Evolutionary conservation across 2,797 vertebrate species (phyloP), one percentile per base, ranked within the genome.

Genomic region (Sebastes trivittatus): DNA sequence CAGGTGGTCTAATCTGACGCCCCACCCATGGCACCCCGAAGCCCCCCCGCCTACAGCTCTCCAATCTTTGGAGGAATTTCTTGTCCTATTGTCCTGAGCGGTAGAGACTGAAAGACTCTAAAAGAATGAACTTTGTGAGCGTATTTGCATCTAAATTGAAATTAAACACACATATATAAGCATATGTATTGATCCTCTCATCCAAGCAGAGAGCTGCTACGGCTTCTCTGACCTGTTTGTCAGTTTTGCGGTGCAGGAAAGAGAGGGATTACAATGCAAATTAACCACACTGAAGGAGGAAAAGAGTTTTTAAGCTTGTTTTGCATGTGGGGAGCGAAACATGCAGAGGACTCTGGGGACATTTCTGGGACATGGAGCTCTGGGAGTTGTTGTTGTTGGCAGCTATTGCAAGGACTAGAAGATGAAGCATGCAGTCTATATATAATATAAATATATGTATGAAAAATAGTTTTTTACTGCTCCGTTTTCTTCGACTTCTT

Each of bases 1-100:
- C 94, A 95, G 94, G 94, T 95, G 94, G 92, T 91, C 90, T 89
- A 94, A 93, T 94, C 93, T 91, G 84, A 81, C 6, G 66, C 86
- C 89, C 88, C 77, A 55, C 85, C 91, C 90, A 52, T 62, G 46
- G 59, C 77, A 73, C 86, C 77, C 86, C 16, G 1, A 62, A 66
- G 54, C 78, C 80, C 78, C 78, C 86, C 25, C 23, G 62, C 62
- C 70, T 72, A 25, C 61, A 22, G 52, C 77, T 69, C 80, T 88
- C 73, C 81, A 85, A 72, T 87, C 79, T 81, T 61, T 82, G 84
- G 74, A 77, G 89, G 87, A 93, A 92, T 95, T 80, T 91, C 88
- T 89, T 67, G 16, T 87, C 42, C 82, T 32, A 78, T 90, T 90
- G 78, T 90, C 80, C 79, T 1, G 60, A 61, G 77, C 49, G 5